A percentile compares a stretch with the other conserved stretches of the same genome.
phyloP scores from a whole-genome alignment of 2,797 vertebrate species.

The Darevskia nairensis region DNA sequence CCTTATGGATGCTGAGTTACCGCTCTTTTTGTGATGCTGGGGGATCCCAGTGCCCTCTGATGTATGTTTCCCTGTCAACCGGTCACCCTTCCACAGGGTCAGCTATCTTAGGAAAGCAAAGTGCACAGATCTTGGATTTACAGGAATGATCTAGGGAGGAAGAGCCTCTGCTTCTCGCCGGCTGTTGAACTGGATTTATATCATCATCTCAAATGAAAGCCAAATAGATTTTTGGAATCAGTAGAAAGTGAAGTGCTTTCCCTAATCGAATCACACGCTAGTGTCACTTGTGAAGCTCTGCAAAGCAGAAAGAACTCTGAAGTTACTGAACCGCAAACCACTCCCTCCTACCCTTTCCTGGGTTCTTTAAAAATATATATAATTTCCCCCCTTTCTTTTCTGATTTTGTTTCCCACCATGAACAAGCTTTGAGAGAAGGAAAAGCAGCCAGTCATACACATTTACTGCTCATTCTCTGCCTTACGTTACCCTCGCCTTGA shows the following conservation, averaged over 20 bases:
- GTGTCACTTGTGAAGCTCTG: conserved; percentile 60
- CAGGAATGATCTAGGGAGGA: accelerated
- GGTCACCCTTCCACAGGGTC: background rate
- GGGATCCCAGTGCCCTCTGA: background rate
- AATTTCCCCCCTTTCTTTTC: conserved; percentile 21
- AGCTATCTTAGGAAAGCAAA: background rate
- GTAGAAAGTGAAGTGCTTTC: conserved; percentile 50
- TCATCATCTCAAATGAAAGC: conserved; percentile 29
- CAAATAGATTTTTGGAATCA: conserved; percentile 31
- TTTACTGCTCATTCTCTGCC: background rate
- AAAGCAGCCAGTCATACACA: background rate
- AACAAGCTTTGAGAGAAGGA: background rate
- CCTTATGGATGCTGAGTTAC: background rate
- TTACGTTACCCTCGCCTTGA: background rate
- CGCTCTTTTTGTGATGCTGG: background rate
- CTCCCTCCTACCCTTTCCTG: accelerated
- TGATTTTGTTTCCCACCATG: background rate
- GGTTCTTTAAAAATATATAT: background rate
- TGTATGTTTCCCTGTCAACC: background rate
- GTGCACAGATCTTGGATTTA: accelerated
- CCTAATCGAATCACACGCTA: conserved; percentile 71
- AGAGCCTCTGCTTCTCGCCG: background rate
- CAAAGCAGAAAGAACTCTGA: conserved; percentile 68
- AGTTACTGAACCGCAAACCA: conserved; percentile 63
- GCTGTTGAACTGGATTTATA: conserved; percentile 30